phyloP scores from a whole-genome alignment of 2,797 vertebrate species.

The Neosilurus hyrtlii region DNA sequence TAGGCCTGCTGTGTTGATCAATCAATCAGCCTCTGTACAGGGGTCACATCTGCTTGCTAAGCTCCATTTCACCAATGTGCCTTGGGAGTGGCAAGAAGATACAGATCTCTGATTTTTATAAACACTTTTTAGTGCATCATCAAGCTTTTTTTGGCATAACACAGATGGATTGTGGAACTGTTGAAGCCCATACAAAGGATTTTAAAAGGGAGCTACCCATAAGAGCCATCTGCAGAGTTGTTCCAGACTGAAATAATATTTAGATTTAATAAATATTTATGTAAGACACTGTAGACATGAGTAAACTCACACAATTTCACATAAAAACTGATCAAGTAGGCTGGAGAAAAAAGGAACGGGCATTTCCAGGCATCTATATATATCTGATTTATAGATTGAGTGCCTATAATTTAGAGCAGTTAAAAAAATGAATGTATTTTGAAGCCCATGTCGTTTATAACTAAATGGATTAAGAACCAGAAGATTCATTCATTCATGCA shows the following conservation, averaged over 20 bases:
- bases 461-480: background rate
- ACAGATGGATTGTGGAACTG: background rate
- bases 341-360: background rate
- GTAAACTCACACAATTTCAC: background rate
- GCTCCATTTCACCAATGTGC: constrained; percentile 27
- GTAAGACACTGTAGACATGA: background rate
- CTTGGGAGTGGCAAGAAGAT: background rate
- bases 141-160: constrained; percentile 2
- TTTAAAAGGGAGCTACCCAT: background rate
- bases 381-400: background rate
- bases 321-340: background rate
- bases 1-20: constrained; percentile 11
- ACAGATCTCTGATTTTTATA: background rate
- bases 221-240: background rate
- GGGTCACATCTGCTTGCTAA: constrained; percentile 14
- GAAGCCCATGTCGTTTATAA: background rate
- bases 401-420: background rate
- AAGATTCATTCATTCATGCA: background rate
- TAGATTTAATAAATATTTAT: background rate
- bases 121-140: constrained; percentile 13
- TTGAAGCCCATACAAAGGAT: background rate
- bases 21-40: constrained; percentile 33
- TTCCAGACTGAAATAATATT: background rate
- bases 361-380: background rate
- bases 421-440: background rate